Evolutionary conservation across 2,888 invertebrate genomes (phyloP), one percentile per base, ranked within the genome.

Genomic region (Hydroisotoma schaefferi): DNA sequence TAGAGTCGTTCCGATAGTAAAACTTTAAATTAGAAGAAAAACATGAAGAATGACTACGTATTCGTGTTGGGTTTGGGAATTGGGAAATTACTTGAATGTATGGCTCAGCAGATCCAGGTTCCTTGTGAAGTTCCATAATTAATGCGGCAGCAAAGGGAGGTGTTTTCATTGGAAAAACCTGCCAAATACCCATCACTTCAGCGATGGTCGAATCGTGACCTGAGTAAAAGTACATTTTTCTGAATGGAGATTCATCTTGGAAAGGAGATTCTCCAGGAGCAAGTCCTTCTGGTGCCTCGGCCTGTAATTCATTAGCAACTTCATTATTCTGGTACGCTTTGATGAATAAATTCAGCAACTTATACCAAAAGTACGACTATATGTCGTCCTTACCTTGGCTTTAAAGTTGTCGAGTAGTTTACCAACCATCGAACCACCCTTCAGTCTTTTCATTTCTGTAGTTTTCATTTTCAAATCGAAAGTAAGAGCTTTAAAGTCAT

Each of bases 191-290:
- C 80, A 91, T 82, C 43, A 90, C 75, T 69, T 85, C 85, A 0
- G 90, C 87, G 23, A 94, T 77, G 0, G 88, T 90, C 3, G 88
- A 81, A 77, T 94, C 93, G 75, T 94, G 93, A 0, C 82, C 90
- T 0, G 89, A 85, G 77, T 88, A 90, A 58, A 90, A 75, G 73
- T 83, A 83, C 64, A 89, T 77, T 51, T 81, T 81, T 3, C 82
- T 79, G 68, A 82, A 79, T 8, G 40, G 40, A 4, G n/a, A 5
- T 15, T 40, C n/a, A 15, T 33, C 33, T 33, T 33, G 33, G 15
- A 33, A 33, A 8, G 40, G n/a, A 40, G n/a, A 8, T 4, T 20
- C 40, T 40, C 20, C 40, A 40, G 33, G 33, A 15, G 8, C 33
- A 10, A 33, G 15, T 10, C 15, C 15, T 33, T 10, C 8, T 33